Base-by-base conservation (phyloP, 1,140 invertebrate species). In the Probaryconus sp. region DNA sequence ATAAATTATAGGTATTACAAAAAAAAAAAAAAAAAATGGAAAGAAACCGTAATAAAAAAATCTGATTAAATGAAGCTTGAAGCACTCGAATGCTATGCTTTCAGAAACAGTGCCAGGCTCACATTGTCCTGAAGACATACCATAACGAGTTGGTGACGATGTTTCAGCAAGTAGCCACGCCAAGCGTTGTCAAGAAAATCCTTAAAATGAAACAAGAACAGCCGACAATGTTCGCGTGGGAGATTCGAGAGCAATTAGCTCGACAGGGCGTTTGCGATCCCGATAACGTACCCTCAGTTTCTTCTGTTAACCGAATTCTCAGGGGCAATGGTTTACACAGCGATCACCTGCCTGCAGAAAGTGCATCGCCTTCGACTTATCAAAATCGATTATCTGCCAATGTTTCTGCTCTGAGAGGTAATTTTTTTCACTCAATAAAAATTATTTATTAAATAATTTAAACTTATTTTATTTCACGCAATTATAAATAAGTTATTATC, bases 271-370 rank as follows among this genome's bases (percentile, higher is more conserved):
- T 95, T 45, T 96, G 95, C 81, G 95, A 96, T 83, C 93, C 93
- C 0, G 92, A 93, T 81, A 93, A 93, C 37, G 94, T 98, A 69
- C 96, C 97, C 1, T 97, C 95, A 24, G 96, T 98, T 30, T 97
- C 95, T 53, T 97, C 96, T 5, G 97, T 98, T 37, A 98, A 98
- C 88, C 90, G 97, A 65, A 98, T 98, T 78, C 91, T 98, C 20
- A 90, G 96, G 40, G 97, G 97, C 83, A 94, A 94, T 47, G 93
- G 94, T 2, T 76, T 87, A 28, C 87, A 87, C 21, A 75, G 83
- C 1, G 87, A 87, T 58, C 83, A 85, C 65, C 80, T 82, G 1
- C 51, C 70, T 3, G 79, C 85, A 48, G 85, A 86, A 43, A 65
- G 69, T 18, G 77, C 78, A 13, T 80, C 83, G 14, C 68, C 82